Base-by-base conservation (phyloP, 2,888 invertebrate species). In the Spicauda simplicius region DNA sequence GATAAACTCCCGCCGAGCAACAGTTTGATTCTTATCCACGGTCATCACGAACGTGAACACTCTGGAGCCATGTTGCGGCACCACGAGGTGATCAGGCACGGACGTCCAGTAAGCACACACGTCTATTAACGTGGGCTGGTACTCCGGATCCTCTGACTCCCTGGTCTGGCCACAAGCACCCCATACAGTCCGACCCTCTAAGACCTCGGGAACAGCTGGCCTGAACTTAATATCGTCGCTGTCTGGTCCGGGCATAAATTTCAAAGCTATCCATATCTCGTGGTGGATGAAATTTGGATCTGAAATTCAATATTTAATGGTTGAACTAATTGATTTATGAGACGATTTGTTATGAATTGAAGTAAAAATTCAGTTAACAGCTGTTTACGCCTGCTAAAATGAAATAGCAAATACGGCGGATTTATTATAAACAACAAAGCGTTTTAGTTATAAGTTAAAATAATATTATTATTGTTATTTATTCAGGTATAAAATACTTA, bases 31-130 rank as follows among this genome's bases (percentile, higher is more conserved):
- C 41, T 88, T 89, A 76, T 94, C 95, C 2, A 88, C 93, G 0
- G 94, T 93, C 88, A 95, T 92, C 0, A 92, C 86, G 71, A 94
- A 93, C 0, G 94, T 94, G 74, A 94, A 91, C 0, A 91, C 86
- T 56, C 86, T 84, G n/a, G 86, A 84, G 0, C 90, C 89, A 66
- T 88, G 88, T 58, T 90, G 92, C 0, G 93, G 93, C 12, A 93
- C 90, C 10, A 93, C 91, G 16, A 93, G 69, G 63, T 92, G 88
- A 59, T 90, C 91, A 0, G 93, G 93, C 10, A 91, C 92, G 0
- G 92, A 88, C 0, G 93, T 93, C 92, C 93, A 93, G 61, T 85
- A 93, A 0, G 83, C 88, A 69, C 93, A 94, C 0, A 93, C 91
- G 7, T 87, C 83, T 0, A 85, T 75, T 0, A 86, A 86, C 12